Evolutionary conservation across 2,888 invertebrate species (phyloP), one percentile per base, ranked within the genome.

Genomic region (Coelopa pilipes): DNA sequence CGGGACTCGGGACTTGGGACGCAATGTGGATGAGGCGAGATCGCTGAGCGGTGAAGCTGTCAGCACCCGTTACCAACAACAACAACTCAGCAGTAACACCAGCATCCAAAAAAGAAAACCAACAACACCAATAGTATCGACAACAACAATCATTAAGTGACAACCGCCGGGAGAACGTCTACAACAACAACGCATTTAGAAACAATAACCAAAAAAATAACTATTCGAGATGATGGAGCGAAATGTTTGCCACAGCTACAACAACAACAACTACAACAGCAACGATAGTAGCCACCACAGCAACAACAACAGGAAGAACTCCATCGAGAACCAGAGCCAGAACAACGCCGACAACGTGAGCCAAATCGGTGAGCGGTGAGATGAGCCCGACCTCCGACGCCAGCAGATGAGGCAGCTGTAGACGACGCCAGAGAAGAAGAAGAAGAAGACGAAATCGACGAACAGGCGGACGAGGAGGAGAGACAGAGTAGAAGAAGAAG

Each of bases 361-460:
- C 72, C 78, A 78, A 79, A 77, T 77, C 74, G 81, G 79, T 78
- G 79, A 79, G 78, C 82, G 82, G 81, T 82, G 81, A 82, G 80
- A 82, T 82, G 82, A 80, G 78, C 78, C 78, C 78, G 73, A 73
- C 76, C 76, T 72, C 76, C 78, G 76, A 76, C 76, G 72, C 76
- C 77, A 76, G 79, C 78, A 79, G 82, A 78, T 81, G 81, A 81
- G 81, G 80, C 78, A 80, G 80, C 78, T 79, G 75, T 73, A 15
- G 46, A 50, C 46, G 45, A 46, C 47, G 15, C 17, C 53, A 15
- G 34, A 15, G 60, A 69, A 53, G 47, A 21, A 53, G 62, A 72
- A 70, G 47, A 66, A 70, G 21, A 49, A 62, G 47, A 19, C 65
- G 65, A 65, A 59, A 50, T 24, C 73, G 34, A 24, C 7, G 17